Base-by-base conservation (phyloP, 2,113 vertebrate species). In the Coptodon bakossiorum region DNA sequence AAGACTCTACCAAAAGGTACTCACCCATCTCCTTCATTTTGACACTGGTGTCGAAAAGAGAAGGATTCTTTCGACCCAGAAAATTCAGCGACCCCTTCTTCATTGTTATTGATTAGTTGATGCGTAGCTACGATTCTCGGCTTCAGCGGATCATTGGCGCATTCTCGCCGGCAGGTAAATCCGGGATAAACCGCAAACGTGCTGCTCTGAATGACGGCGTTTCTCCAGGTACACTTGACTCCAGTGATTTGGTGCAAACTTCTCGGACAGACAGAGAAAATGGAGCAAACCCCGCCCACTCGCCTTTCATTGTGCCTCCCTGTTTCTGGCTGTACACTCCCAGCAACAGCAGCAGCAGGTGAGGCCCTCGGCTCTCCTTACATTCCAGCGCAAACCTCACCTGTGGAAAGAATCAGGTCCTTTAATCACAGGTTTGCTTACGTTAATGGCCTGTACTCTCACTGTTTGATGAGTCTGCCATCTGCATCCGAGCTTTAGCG, bases 11-110 rank as follows among this genome's bases (percentile, higher is more conserved):
- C 3, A 19, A 50, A 50, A 12, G 40, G n/a, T 36, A 94, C 96
- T 96, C 88, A 97, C 96, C 96, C 81, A 94, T 91, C 9, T 96
- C 96, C 81, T 87, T 94, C 78, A 94, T 89, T 89, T 95, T 91
- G 63, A 95, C 31, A 19, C 68, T 95, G 88, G 94, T 95, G 94
- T 94, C 96, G 88, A 95, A 97, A 5, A 97, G 95, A 53, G 93
- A 95, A 5, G 81, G 91, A 73, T 89, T 96, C 92, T 95, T 97
- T 63, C 94, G 95, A 89, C 94, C 88, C 91, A 95, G 34, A 84
- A 97, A 94, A 45, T 95, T 52, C 48, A 94, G 50, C 52, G 90
- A 0, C 29, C 94, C 90, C 80, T 52, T 96, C 94, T 95, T 97
- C 96, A 97, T 97, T 81, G 19, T 93, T 27, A 4, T 17, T 16